A percentile compares a stretch with the other conserved stretches of the same genome.
Conservation (phyloP, 2,888 invertebrate genomes). For the Melikaiella ostensackeni region DNA sequence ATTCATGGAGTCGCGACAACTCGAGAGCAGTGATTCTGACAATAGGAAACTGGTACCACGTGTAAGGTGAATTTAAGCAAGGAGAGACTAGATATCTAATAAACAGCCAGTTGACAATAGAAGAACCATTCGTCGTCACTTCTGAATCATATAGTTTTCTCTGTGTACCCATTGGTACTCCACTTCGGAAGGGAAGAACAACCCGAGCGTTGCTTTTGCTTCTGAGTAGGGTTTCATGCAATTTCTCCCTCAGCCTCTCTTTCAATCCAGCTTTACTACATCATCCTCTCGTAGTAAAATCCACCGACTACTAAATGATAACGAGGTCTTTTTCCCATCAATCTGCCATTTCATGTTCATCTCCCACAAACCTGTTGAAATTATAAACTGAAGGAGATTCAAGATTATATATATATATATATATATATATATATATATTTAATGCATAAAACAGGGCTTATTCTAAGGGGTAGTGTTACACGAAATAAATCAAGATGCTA, state of each 20-base stretch:
- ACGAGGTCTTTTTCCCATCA: slow-evolving; percentile 36
- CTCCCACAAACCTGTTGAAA: slow-evolving; percentile 24
- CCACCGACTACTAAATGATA: slow-evolving; percentile 26
- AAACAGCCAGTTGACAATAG: slow-evolving; percentile 74
- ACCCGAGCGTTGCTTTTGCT: slow-evolving; percentile 43
- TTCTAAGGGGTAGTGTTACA: too few species aligned
- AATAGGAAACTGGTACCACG: slow-evolving; percentile 54
- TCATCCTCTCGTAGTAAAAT: slow-evolving; percentile 36
- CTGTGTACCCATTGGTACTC: slow-evolving; percentile 51
- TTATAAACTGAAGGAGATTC: background rate
- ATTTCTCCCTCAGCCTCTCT: slow-evolving; percentile 30
- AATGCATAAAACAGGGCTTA: too few species aligned
- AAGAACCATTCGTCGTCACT: slow-evolving; percentile 72
- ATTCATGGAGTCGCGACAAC: slow-evolving; percentile 49
- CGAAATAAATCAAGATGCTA: too few species aligned
- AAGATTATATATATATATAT: too few species aligned
- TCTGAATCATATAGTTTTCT: slow-evolving; percentile 69
- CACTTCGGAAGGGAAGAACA: slow-evolving; percentile 54
- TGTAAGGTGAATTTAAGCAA: slow-evolving; percentile 73
- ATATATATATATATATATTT: too few species aligned
- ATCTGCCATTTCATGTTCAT: slow-evolving; percentile 25
- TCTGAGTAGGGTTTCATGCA: slow-evolving; percentile 37
- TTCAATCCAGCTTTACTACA: slow-evolving; percentile 30
- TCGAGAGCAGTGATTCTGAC: slow-evolving; percentile 47
- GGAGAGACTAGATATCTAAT: slow-evolving; percentile 75